A percentile compares a stretch with the other conserved stretches of the same genome.
Evolutionary conservation across 2,797 vertebrate species (phyloP).

Genomic region (Rhadinocentrus ornatus): DNA sequence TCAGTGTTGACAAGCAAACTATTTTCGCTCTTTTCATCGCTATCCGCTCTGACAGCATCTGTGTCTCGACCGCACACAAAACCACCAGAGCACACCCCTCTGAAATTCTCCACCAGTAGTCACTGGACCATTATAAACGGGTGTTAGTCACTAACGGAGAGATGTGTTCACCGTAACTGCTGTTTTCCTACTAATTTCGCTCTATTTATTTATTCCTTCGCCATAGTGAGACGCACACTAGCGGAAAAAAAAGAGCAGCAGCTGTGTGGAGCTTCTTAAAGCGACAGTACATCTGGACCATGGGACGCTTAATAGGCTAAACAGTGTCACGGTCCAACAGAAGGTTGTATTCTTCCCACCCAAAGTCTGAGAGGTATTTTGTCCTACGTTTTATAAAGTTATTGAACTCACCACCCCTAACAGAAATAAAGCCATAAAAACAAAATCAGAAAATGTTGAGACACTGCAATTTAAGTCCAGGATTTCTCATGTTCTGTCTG

Average conservation of each 20-base stretch:
- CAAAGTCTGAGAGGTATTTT: not conserved
- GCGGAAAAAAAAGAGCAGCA: slow-evolving; percentile 21
- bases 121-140: not conserved
- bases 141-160: slow-evolving; percentile 34
- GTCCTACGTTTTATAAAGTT: not conserved
- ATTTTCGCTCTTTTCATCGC: slow-evolving; percentile 54
- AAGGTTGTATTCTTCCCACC: not conserved
- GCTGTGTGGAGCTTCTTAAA: slow-evolving; percentile 76
- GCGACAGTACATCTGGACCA: slow-evolving; percentile 59
- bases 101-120: not conserved
- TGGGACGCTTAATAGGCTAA: not conserved
- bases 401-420: slow-evolving; percentile 29
- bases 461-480: not conserved
- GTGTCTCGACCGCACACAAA: slow-evolving; percentile 11
- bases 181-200: slow-evolving; percentile 13
- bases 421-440: not conserved
- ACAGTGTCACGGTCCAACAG: not conserved
- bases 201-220: slow-evolving; percentile 74
- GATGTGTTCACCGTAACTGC: slow-evolving; percentile 39
- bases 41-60: slow-evolving; percentile 42
- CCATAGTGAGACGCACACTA: slow-evolving; percentile 74
- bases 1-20: slow-evolving; percentile 45
- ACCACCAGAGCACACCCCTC: slow-evolving; percentile 13
- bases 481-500: not conserved
- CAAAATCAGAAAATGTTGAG: not conserved